Evolutionary conservation across 2,797 vertebrate species (phyloP), one percentile per base, ranked within the genome.

Genomic region (Hoplostethus atlanticus): DNA sequence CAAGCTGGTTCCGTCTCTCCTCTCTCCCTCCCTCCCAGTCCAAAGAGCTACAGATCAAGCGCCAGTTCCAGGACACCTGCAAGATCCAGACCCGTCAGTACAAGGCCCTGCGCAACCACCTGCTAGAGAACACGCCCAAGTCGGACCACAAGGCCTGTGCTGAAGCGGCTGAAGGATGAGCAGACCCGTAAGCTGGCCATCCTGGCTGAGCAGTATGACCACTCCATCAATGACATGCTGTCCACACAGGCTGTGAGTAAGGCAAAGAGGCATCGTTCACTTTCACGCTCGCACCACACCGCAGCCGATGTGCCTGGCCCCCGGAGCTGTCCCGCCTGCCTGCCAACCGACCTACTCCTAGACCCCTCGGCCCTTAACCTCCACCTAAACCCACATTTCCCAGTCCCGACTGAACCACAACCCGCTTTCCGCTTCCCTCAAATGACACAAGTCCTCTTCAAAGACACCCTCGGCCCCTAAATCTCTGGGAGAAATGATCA

Each of bases 161-260:
- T 98, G 84, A 98, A 97, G 91, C 93, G 97, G 54, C 94, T 98
- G 89, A 98, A 98, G 90, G 97, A 98, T 42, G 97, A 98, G 87
- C 97, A 98, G 95, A 97, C 97, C 0, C 96, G 97, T 80, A 97
- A 97, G 87, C 95, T 97, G 94, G 97, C 96, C 76, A 97, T 97
- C 91, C 94, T 97, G 89, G 96, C 97, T 0, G 96, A 97, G 92
- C 97, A 98, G 91, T 97, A 97, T 30, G 97, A 97, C 95, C 97
- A 98, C 95, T 97, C 96, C 94, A 97, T 97, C 96, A 97, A 96
- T 68, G 96, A 98, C 70, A 98, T 97, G 97, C 96, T 98, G 92
- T 97, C 97, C 92, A 97, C 96, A 36, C 97, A 97, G 94, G 97
- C 97, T 89, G 97, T 98, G 95, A 96, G 95, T 94, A 93, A 87